Conservation (phyloP, 30 jellyfish, hydroid and myxozoan species). For the Morbakka virulenta region DNA sequence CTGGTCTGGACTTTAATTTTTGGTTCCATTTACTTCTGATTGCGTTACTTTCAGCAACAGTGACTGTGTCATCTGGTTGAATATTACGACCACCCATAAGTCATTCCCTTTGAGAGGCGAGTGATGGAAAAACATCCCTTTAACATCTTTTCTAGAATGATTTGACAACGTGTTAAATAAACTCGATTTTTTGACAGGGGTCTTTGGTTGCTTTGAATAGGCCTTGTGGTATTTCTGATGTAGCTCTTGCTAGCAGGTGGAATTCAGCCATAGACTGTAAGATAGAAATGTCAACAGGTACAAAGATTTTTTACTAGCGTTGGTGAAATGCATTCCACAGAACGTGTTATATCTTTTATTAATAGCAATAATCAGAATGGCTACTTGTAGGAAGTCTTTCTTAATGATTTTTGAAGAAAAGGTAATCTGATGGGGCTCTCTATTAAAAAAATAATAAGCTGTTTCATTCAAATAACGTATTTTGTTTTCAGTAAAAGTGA, state of each 20-base stretch:
- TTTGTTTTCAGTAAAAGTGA: no score
- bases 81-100: slow-evolving; percentile 53
- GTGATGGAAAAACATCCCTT: slow-evolving; percentile 62
- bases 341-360: no score
- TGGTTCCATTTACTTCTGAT: slow-evolving; percentile 66
- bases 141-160: slow-evolving; percentile 60
- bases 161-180: slow-evolving; percentile 46
- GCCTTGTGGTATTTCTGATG: slow-evolving; percentile 72
- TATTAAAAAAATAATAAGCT: no score
- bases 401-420: no score
- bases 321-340: no score
- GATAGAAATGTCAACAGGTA: no score
- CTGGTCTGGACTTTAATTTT: slow-evolving; percentile 57
- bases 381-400: no score
- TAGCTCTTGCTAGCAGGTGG: slow-evolving; percentile 67
- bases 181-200: slow-evolving; percentile 58
- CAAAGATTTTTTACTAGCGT: no score
- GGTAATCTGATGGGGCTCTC: no score
- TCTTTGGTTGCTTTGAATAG: slow-evolving; percentile 49
- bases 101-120: slow-evolving; percentile 27
- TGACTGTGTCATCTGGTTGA: slow-evolving; percentile 44
- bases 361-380: no score
- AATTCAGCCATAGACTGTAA: no score
- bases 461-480: no score
- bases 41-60: slow-evolving; percentile 44